Percentiles rank a stretch among this genome's conserved stretches.
Evolutionary conservation across 1,140 invertebrate species (phyloP).

Genomic region (Cherax quadricarinatus): DNA sequence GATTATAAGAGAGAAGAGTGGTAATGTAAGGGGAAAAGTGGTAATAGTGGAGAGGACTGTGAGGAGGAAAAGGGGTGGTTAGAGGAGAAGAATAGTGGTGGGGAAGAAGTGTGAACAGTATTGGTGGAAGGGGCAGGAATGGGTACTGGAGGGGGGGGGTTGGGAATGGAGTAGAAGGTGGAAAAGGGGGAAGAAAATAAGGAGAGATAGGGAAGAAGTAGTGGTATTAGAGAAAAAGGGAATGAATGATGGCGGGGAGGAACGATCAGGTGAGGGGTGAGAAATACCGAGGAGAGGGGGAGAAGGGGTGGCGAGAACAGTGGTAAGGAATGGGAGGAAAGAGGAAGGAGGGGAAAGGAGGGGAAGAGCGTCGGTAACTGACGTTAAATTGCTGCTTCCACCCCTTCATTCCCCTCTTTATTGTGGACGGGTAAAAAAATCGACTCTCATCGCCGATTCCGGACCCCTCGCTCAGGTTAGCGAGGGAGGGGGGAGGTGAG

Average conservation of each 20-base stretch:
- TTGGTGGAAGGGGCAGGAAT: not conserved
- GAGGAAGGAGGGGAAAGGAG: not conserved
- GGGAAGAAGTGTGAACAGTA: no score
- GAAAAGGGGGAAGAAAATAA: not conserved
- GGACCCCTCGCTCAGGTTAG: conserved; percentile 21
- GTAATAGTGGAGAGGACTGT: no score
- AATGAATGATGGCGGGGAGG: no score
- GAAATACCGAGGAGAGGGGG: not conserved
- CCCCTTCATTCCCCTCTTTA: conserved; percentile 44
- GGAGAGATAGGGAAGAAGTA: not conserved
- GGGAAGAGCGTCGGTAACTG: conserved; percentile 2
- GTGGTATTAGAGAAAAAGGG: not conserved
- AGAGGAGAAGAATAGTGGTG: no score
- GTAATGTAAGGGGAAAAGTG: no score
- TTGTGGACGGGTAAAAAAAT: conserved; percentile 42
- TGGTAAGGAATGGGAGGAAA: not conserved
- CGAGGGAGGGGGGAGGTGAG: not conserved
- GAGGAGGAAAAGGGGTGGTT: no score
- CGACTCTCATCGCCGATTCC: conserved; percentile 39
- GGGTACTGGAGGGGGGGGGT: not conserved
- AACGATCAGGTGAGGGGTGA: not conserved
- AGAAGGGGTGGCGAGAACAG: not conserved
- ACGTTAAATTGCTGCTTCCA: conserved; percentile 12
- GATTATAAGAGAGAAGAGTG: no score
- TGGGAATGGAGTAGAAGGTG: not conserved